Percentiles rank a stretch among this genome's conserved stretches.
phyloP scores from a whole-genome alignment of 2,113 vertebrate species.

The Ginglymostoma cirratum region DNA sequence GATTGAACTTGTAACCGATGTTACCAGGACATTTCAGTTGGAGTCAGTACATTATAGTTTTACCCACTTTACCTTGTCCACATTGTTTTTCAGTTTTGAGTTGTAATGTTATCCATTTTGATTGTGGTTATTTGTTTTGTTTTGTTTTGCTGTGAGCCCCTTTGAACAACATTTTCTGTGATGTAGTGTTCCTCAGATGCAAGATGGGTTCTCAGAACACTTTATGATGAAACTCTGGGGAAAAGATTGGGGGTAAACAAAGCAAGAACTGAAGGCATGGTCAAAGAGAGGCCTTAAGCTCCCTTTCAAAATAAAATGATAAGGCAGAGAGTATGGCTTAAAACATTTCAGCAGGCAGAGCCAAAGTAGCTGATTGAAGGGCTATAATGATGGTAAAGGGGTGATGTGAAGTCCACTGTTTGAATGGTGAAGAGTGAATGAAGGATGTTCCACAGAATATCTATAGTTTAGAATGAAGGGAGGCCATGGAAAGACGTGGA shows the following conservation, averaged over 20 bases:
- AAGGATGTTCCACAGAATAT: neutral
- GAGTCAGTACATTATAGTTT: neutral
- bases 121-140: neutral
- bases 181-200: neutral
- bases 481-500: neutral
- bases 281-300: neutral
- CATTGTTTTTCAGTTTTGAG: neutral
- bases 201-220: neutral
- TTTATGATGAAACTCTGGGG: neutral
- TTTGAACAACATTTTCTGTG: neutral
- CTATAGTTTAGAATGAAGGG: neutral
- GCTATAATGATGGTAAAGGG: neutral
- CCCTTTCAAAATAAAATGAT: neutral
- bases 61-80: neutral
- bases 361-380: no score
- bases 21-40: neutral
- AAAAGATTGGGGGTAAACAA: neutral
- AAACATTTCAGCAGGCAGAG: neutral
- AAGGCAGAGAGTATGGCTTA: neutral
- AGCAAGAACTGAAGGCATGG: neutral
- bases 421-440: neutral
- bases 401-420: no score
- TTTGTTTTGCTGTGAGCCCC: neutral
- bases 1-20: neutral
- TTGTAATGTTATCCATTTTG: neutral